Evolutionary conservation across 1,140 invertebrate species (phyloP), one percentile per base, ranked within the genome.

Genomic region (Neelides sp.): DNA sequence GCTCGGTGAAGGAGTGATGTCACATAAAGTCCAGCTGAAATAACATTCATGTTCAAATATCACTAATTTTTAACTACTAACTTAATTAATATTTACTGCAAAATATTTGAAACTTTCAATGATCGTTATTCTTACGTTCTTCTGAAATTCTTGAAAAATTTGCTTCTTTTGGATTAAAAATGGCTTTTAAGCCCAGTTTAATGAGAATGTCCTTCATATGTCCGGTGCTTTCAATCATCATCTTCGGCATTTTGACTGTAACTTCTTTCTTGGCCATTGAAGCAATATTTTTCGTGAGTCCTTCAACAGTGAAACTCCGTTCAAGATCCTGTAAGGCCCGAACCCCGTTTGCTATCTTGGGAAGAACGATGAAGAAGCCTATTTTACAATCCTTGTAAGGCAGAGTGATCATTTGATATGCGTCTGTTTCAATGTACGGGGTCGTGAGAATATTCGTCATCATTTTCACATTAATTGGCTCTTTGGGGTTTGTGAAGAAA

Each of bases 331-430:
- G 61, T 8, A 58, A 19, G 2, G 45, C 48, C n/a, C 48, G 15
- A 13, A 50, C 35, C 2, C 71, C 66, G 4, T 65, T 48, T 20
- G 63, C 57, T 4, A 50, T 45, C 26, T 66, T 67, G 0, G 84
- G 83, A 20, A 83, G 67, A 0, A 87, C 63, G 0, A 85, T 64
- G 44, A 83, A 80, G 78, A 88, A 81, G 1, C 74, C 73, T 1
- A 72, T 71, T 55, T 73, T 65, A 22, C 71, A 68, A 1, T 75
- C 76, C 63, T 78, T 75, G 62, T 87, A 88, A 0, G 83, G 82
- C 2, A 88, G 61, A 3, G 74, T 78, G 26, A 85, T 61, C 24
- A 84, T 77, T 58, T 77, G 71, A 46, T 72, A 76, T 19, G 70
- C 72, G 49, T 76, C 40, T 4, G 15, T 52, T 61, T 71, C 71